Evolutionary conservation across 2,888 invertebrate species (phyloP).

Genomic region (Eristalinus sepulchralis): DNA sequence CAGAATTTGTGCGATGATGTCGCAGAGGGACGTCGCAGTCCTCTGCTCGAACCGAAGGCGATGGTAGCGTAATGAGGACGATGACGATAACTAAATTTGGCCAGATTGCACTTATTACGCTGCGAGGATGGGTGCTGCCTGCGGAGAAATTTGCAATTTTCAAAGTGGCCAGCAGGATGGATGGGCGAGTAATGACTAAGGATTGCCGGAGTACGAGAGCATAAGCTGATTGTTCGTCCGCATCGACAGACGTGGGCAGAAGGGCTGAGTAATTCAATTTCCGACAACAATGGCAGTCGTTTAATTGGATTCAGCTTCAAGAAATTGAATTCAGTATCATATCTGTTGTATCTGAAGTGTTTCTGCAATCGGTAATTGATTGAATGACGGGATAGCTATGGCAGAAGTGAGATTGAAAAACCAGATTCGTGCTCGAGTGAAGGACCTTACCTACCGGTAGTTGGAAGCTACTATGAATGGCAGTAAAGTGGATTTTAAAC

Average conservation of each 20-base stretch:
- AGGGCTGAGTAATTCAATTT: constrained; percentile 48
- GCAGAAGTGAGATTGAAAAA: neutral
- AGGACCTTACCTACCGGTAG: neutral
- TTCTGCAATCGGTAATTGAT: constrained; percentile 29
- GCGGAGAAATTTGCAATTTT: constrained; percentile 43
- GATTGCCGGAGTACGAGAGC: neutral
- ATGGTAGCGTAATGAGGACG: constrained; percentile 41
- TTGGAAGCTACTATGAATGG: neutral
- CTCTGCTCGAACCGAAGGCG: constrained; percentile 5
- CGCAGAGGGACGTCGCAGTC: constrained; percentile 25
- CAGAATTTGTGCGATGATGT: constrained; percentile 44
- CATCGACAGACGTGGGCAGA: constrained; percentile 6
- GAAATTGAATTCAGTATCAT: constrained; percentile 56
- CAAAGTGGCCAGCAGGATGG: constrained; percentile 25
- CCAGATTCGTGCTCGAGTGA: neutral
- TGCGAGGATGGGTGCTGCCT: constrained; percentile 1
- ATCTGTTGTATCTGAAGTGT: constrained; percentile 10
- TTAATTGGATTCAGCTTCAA: constrained; percentile 46
- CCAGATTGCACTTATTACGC: constrained; percentile 68
- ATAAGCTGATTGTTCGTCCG: constrained; percentile 29
- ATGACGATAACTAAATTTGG: constrained; percentile 69
- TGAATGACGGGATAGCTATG: neutral
- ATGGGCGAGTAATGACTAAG: constrained; percentile 33
- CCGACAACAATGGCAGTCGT: constrained; percentile 50
- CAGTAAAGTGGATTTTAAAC: too few species aligned